Conservation (phyloP, 2,797 vertebrate species). For the Enteromius unitaeniatus region DNA sequence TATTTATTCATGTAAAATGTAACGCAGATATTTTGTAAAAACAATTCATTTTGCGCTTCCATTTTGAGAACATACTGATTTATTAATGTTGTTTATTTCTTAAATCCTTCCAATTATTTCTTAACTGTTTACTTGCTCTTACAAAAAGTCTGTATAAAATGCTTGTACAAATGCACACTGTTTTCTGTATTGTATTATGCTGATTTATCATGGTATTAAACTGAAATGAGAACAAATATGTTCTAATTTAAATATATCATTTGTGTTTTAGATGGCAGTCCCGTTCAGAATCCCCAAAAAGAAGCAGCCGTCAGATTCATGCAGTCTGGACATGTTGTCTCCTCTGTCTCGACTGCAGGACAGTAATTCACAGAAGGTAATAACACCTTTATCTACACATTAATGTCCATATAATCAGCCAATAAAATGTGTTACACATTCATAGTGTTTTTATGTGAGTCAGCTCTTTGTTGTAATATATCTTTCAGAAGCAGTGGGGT, state of each 20-base stretch:
- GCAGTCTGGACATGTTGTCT: constrained; percentile 62
- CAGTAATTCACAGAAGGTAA: constrained; percentile 49
- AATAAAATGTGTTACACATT: neutral
- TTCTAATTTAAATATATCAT: neutral
- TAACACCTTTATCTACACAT: neutral
- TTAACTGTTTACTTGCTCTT: neutral
- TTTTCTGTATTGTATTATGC: neutral
- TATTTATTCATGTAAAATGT: neutral
- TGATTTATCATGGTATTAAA: neutral
- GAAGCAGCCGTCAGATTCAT: constrained; percentile 49
- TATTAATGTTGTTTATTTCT: neutral
- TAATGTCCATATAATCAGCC: neutral
- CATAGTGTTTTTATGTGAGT: neutral
- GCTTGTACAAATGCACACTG: neutral
- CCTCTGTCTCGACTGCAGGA: constrained; percentile 71
- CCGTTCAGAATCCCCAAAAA: constrained; percentile 74
- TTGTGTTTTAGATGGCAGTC: constrained; percentile 63
- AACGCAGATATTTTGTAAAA: neutral
- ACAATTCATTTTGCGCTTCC: neutral
- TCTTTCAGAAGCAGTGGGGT: constrained; percentile 48
- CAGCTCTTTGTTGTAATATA: too few relatives aligned
- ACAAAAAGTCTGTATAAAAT: neutral
- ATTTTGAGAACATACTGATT: neutral
- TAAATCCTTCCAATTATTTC: neutral
- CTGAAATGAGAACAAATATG: neutral